Evolutionary conservation across 2,888 invertebrate species (phyloP), one percentile per base, ranked within the genome.

Genomic region (Clitarchus hookeri): DNA sequence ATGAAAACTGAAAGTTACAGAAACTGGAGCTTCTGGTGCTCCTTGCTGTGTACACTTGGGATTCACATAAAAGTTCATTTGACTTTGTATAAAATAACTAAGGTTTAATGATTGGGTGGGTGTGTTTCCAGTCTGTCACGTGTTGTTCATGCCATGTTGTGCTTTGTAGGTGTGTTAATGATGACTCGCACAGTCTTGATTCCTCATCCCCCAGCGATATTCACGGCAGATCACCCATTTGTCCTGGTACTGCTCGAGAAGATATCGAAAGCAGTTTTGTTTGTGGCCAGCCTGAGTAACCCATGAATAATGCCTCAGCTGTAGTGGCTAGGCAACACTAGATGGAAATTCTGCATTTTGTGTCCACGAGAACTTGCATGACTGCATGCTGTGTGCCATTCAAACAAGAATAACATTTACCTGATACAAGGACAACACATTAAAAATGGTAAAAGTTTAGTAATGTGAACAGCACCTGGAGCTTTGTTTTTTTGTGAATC

Each of bases 181-280:
- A 65, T 65, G 65, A 65, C 65, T 65, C 65, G 65, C 65, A 65
- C 65, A 9, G 65, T 65, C 65, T 23, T 65, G n/a, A 83, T 79
- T 78, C 83, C 86, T 16, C 44, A 26, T 53, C 77, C 85, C 16
- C 86, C 80, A n/a, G 44, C 27, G 23, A 44, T 54, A 65, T 86
- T 87, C 48, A 48, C 89, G n/a, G 91, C 91, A 19, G 90, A 92
- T 89, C 91, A 90, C 88, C 91, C 92, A 36, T 92, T 92, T 87
- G 89, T 92, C 88, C 90, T 91, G 87, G 86, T 89, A 6, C 90
- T 92, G 87, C 88, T 90, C 86, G 89, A 91, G 85, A 90, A 90
- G 86, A 88, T 89, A 0, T 53, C 84, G 27, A 80, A 54, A 26
- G 80, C 85, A 25, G 16, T 78, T 77, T 65, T 87, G 23, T 87